Conservation (phyloP, 30 jellyfish, hydroid and myxozoan genomes). For the Cassiopea xamachana region DNA sequence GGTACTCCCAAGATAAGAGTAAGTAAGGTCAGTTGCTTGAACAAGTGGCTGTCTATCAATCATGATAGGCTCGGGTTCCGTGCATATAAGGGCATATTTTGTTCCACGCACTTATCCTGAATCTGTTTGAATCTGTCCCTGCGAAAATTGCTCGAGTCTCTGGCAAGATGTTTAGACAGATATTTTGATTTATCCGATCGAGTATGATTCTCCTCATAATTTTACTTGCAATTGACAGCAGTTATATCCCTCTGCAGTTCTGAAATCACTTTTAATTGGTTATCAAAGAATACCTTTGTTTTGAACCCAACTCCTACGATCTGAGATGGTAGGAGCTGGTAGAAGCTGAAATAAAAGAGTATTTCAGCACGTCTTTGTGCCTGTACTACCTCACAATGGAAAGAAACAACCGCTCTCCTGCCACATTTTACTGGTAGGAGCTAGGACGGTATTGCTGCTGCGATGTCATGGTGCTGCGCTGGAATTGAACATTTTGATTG, state of each 20-base stretch:
- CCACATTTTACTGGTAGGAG: too few species aligned
- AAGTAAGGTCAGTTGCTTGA: neutral
- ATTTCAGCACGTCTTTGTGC: too few species aligned
- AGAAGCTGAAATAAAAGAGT: too few species aligned
- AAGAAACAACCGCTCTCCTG: too few species aligned
- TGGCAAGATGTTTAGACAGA: conserved; percentile 11
- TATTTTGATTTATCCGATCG: neutral
- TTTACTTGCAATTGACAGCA: conserved; percentile 16
- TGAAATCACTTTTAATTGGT: too few species aligned
- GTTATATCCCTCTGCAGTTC: conserved; percentile 1
- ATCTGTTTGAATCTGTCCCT: conserved; percentile 6
- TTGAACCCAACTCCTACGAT: too few species aligned
- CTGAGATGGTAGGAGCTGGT: too few species aligned
- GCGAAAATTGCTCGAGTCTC: conserved; percentile 20
- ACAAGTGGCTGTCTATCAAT: neutral
- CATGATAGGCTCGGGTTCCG: neutral
- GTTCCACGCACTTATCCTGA: conserved; percentile 13
- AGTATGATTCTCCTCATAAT: conserved; percentile 14
- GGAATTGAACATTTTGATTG: too few species aligned
- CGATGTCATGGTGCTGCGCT: too few species aligned
- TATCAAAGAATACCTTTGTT: too few species aligned
- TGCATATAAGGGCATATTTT: neutral
- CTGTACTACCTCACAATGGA: too few species aligned
- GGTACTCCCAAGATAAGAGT: neutral
- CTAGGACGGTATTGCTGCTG: too few species aligned